Conservation (phyloP, 2,888 invertebrate species). For the Tetranychus truncatus region DNA sequence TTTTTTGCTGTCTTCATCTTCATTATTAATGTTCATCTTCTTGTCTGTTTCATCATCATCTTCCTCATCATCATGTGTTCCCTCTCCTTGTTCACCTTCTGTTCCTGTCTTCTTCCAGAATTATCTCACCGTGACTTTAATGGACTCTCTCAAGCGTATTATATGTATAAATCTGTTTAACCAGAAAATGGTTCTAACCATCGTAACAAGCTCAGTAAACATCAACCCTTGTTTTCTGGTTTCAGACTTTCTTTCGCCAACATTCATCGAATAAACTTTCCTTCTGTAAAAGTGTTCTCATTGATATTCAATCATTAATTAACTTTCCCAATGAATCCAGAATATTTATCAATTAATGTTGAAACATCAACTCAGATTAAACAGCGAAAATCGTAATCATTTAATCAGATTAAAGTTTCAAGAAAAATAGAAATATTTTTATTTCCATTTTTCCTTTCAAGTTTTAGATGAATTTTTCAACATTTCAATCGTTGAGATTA, state of each 20-base stretch:
- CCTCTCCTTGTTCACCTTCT: background rate
- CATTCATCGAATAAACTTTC: too few species aligned
- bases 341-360: background rate
- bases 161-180: too few species aligned
- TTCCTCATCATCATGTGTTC: background rate
- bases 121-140: background rate
- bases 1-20: too few species aligned
- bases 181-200: too few species aligned
- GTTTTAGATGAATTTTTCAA: too few species aligned
- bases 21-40: too few species aligned
- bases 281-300: too few species aligned
- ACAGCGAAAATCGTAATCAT: background rate
- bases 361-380: background rate
- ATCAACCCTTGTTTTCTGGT: too few species aligned
- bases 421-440: background rate
- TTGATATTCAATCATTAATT: too few species aligned
- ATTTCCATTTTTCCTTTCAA: background rate
- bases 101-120: constrained; percentile 1
- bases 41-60: constrained; percentile 1
- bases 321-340: background rate
- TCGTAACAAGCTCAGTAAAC: constrained; percentile 45
- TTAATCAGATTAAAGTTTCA: background rate
- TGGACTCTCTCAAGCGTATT: background rate
- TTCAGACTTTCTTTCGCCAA: background rate
- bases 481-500: too few species aligned